These are phyloP conservation scores for Prunella himalayana DNA, from an alignment of 2,113 vertebrate species.

Conservation along the genomic window DNA sequence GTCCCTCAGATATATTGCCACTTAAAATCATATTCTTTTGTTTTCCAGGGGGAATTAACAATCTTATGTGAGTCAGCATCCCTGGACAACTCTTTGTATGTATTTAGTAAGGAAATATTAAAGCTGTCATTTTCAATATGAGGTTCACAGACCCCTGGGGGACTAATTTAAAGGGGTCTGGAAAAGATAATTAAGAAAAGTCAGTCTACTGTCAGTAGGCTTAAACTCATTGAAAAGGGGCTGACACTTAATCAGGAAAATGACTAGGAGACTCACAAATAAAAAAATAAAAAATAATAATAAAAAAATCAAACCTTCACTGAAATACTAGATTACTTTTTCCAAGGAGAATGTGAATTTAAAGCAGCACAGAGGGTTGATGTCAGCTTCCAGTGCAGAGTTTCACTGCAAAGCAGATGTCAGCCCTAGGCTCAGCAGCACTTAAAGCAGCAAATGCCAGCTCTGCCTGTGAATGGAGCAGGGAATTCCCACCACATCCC, in stretches of 20 bases:
- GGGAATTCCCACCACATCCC: not conserved
- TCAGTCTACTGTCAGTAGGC: slow-evolving; percentile 15
- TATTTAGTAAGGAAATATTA: slow-evolving; percentile 42
- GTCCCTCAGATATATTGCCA: not conserved
- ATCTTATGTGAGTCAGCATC: not conserved
- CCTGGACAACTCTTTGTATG: not conserved
- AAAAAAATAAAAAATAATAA: not conserved
- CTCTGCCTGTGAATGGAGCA: not conserved
- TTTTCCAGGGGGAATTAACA: not conserved
- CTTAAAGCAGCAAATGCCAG: not conserved
- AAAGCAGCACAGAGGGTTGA: not conserved
- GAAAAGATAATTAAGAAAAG: slow-evolving; percentile 52
- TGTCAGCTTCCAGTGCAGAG: not conserved
- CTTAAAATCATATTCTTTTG: not conserved
- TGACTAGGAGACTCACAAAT: not conserved
- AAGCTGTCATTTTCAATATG: slow-evolving; percentile 48
- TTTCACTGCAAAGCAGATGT: slow-evolving; percentile 7
- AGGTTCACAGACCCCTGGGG: slow-evolving; percentile 9
- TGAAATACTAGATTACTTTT: not conserved
- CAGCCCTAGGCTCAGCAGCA: not conserved
- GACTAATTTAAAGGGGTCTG: slow-evolving; percentile 47
- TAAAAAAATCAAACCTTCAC: not conserved
- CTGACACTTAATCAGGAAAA: not conserved
- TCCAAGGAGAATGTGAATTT: not conserved
- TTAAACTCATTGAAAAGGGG: not conserved